Evolutionary conservation across 2,113 vertebrate genomes (phyloP), one percentile per base, ranked within the genome.

Genomic region (Bos javanicus): DNA sequence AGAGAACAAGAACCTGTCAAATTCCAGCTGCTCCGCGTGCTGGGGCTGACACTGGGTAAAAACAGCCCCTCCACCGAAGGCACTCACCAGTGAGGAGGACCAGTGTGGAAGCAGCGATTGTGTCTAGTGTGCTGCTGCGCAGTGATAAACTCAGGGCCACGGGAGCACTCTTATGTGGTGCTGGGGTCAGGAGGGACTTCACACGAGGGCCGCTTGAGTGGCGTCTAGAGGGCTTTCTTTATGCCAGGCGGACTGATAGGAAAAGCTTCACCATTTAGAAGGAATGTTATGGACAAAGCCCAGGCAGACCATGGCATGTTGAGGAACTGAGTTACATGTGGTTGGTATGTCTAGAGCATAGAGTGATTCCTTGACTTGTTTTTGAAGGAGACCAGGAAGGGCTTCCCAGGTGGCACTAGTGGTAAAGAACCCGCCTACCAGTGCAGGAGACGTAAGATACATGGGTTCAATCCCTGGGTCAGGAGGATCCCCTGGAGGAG

Each of bases 381-480:
- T 67, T 94, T 91, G 13, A 59, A 15, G 43, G 43, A 74, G 64
- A 59, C n/a, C 43, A 50, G 15, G 28, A 62, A 48, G 56, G 30
- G 12, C n/a, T 76, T 1, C 23, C 71, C 36, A 26, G 36, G 39
- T 76, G 36, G 36, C 12, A 0, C 23, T 76, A 14, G 23, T 43
- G 71, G 71, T 43, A 14, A 76, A 76, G 71, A 43, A 26, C 6
- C 36, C 14, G 11, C 71, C 71, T 26, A 12, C 71, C 11, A 26
- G 0, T 0, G 0, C 11, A 6, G 23, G 23, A 76, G 71, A 76
- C 23, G 1, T 71, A 39, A 36, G 6, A 25, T 23, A 12, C 19
- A 71, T 6, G 6, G 39, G 19, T 39, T 71, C 19, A 11, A 12
- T 71, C 67, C 67, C 67, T 39, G 67, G 19, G 71, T 43, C 71